Evolutionary conservation across 2,888 invertebrate species (phyloP), one percentile per base, ranked within the genome.

Genomic region (Nudaria mundana): DNA sequence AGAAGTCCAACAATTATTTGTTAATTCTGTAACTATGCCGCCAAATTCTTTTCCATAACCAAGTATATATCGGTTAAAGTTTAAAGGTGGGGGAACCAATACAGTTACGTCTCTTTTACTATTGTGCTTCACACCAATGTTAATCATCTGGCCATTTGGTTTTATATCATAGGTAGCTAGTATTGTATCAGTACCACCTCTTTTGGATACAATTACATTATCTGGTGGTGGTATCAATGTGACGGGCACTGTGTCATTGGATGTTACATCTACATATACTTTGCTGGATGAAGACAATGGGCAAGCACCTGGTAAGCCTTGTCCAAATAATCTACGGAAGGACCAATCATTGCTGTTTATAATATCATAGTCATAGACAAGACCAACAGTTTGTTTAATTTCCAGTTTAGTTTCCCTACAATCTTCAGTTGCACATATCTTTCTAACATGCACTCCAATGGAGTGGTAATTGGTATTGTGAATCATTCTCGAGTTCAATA

Each of bases 401-500:
- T 98, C 97, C 37, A 97, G 81, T 12, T 93, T 91, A 26, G 92
- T 91, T 47, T 90, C 81, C 6, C 81, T 81, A 59, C 94, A 93
- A 5, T 76, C 84, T 40, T 76, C 65, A 61, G 91, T 89, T 56
- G 90, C 75, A 70, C 97, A 98, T 24, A 95, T 88, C 33, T 94
- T 94, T 40, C 97, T 91, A 22, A 97, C 92, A 83, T 97, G 94
- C 25, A 98, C 89, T 14, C 95, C 94, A 40, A 98, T 84, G 0
- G 98, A 98, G 83, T 98, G 97, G 71, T 97, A 98, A 66, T 95
- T 94, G 2, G 97, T 95, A 69, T 97, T 97, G 74, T 98, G 97
- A 39, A 98, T 94, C 73, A 94, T 93, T 37, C 95, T 94, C 0
- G 98, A 96, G 77, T 97, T 97, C 3, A 99, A 90, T 34, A 99